Evolutionary conservation across 30 jellyfish, hydroid and myxozoan genomes (phyloP).

Genomic region (Hydractinia symbiolongicarpus): DNA sequence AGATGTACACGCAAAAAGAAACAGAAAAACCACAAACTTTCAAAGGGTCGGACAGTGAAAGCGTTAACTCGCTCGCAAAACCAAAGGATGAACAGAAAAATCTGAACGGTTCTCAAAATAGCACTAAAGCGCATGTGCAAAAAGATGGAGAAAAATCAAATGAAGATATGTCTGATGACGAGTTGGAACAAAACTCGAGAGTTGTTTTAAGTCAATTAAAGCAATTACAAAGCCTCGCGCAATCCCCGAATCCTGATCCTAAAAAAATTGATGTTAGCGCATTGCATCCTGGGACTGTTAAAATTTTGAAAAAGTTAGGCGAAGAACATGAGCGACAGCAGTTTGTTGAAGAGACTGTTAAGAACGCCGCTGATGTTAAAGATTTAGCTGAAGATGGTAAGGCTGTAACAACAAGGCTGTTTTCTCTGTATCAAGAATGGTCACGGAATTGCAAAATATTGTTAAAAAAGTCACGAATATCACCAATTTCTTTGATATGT

Average conservation of each 20-base stretch:
- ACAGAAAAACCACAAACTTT: not conserved
- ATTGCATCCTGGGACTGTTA: constrained; percentile 92
- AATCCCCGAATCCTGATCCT: constrained; percentile 90
- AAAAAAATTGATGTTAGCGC: constrained; percentile 76
- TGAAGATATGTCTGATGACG: constrained; percentile 57
- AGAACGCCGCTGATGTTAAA: not conserved
- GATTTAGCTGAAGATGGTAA: not conserved
- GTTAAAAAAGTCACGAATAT: no score
- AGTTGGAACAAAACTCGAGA: constrained; percentile 72
- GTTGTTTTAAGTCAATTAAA: constrained; percentile 74
- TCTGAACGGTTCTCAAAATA: not conserved
- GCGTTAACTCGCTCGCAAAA: not conserved
- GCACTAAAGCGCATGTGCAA: not conserved
- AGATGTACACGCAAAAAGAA: not conserved
- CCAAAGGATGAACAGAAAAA: constrained; percentile 8
- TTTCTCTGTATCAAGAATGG: no score
- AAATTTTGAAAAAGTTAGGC: constrained; percentile 77
- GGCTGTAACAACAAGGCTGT: not conserved
- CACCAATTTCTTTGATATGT: no score
- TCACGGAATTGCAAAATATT: no score
- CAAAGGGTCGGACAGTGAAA: constrained; percentile 14
- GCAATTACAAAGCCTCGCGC: constrained; percentile 87
- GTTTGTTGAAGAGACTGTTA: constrained; percentile 23
- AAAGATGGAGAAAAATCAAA: constrained; percentile 7
- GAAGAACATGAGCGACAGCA: constrained; percentile 71